phyloP scores from a whole-genome alignment of 1,140 invertebrate genomes.

The Brachionus paranguensis region DNA sequence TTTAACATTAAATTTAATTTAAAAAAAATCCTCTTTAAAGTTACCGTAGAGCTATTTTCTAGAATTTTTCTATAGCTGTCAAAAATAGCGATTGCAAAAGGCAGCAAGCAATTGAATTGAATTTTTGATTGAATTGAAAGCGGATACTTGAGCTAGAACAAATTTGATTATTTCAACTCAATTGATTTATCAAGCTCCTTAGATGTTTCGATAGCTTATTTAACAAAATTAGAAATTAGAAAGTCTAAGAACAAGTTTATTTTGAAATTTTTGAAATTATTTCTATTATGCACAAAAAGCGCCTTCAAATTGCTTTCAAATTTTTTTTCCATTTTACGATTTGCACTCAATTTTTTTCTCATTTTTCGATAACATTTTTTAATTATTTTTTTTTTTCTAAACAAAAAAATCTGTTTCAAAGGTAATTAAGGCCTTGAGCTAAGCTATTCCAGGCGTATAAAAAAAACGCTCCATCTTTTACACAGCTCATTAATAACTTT shows the following conservation, averaged over 20 bases:
- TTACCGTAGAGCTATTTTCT: neutral
- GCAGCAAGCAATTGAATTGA: neutral
- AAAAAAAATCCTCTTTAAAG: neutral
- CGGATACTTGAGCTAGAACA: neutral
- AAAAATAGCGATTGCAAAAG: neutral
- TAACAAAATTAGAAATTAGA: neutral
- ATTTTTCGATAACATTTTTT: neutral
- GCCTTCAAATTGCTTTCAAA: conserved; percentile 3
- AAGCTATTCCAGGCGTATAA: neutral
- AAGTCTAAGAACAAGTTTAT: conserved; percentile 14
- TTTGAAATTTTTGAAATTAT: neutral
- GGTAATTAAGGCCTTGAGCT: neutral
- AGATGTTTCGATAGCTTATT: neutral
- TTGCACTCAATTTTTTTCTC: neutral
- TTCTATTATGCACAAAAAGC: conserved; percentile 28
- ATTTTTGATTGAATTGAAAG: neutral
- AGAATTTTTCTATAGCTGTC: neutral
- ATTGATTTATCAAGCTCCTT: neutral
- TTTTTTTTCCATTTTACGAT: neutral
- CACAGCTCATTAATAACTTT: neutral
- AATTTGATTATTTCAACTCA: neutral
- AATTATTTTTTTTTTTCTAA: neutral
- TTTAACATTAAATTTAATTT: neutral
- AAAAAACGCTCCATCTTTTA: neutral
- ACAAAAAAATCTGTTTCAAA: neutral